These are phyloP conservation scores for Tineola bisselliella DNA, from an alignment of 2,888 invertebrate genomes.

Conservation along the genomic window DNA sequence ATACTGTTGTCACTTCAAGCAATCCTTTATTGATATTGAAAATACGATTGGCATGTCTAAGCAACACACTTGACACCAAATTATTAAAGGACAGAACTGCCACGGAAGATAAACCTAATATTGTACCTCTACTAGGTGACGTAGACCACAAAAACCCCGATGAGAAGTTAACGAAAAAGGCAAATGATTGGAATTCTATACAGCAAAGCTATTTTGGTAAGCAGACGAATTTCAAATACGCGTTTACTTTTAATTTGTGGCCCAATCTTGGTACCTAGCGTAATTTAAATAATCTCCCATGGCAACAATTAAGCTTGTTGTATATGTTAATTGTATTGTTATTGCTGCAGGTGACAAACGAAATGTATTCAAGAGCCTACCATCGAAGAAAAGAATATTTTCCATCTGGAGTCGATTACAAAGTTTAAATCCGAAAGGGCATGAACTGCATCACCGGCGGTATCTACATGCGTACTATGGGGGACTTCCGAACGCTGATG, in stretches of 20 bases:
- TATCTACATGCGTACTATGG: conserved; percentile 52
- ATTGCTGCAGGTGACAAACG: not conserved
- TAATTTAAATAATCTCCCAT: too few relatives aligned
- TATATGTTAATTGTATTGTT: too few relatives aligned
- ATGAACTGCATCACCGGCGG: conserved; percentile 50
- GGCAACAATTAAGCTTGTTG: too few relatives aligned
- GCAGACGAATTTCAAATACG: not conserved
- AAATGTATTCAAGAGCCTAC: conserved; percentile 17
- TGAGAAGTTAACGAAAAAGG: conserved; percentile 34
- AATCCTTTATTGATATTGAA: conserved; percentile 48
- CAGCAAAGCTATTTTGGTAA: conserved; percentile 27
- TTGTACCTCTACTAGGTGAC: conserved; percentile 9
- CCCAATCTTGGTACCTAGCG: too few relatives aligned
- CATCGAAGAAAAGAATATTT: conserved; percentile 49
- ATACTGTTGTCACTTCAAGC: conserved; percentile 28
- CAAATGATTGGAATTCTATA: conserved; percentile 26
- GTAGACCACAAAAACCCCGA: conserved; percentile 27
- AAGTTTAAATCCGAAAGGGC: conserved; percentile 49
- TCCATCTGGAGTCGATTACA: conserved; percentile 58
- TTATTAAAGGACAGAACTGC: not conserved
- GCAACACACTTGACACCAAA: conserved; percentile 19
- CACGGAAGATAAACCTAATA: conserved; percentile 20
- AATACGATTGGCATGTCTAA: conserved; percentile 43
- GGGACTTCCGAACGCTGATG: conserved; percentile 36
- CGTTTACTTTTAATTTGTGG: not conserved